A percentile compares a stretch with the other conserved stretches of the same genome.
Conservation (phyloP, 1,140 invertebrate species). For the Agrypnia vestita region DNA sequence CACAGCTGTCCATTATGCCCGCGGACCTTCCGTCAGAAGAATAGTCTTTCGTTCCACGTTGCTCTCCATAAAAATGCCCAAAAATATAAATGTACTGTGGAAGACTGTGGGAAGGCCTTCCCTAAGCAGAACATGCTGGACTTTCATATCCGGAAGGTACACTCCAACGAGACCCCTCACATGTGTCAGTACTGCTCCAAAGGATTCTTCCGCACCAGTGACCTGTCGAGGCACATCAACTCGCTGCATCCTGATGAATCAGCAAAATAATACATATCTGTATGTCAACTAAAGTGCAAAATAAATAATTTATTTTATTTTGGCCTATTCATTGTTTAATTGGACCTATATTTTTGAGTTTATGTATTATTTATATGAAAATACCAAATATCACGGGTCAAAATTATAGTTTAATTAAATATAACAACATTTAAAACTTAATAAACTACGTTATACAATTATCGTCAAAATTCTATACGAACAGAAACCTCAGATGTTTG, state of each 20-base stretch:
- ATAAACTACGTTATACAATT: too few species aligned
- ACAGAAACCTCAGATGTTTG: too few species aligned
- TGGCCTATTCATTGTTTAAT: too few species aligned
- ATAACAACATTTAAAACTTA: too few species aligned
- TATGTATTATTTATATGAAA: too few species aligned
- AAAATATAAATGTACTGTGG: conserved; percentile 49
- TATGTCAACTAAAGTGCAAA: too few species aligned
- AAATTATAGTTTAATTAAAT: too few species aligned
- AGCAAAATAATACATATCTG: too few species aligned
- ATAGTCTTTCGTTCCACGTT: conserved; percentile 42
- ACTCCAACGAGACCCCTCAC: conserved; percentile 51
- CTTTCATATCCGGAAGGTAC: conserved; percentile 55
- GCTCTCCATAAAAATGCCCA: conserved; percentile 38
- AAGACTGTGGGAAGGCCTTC: conserved; percentile 49
- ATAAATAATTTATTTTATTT: too few species aligned
- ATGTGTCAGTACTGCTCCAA: conserved; percentile 55
- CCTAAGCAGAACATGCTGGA: conserved; percentile 53
- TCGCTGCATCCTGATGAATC: conserved; percentile 47
- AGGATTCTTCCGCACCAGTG: conserved; percentile 56
- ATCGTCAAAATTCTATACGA: too few species aligned
- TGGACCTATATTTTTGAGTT: too few species aligned
- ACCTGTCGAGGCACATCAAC: conserved; percentile 55
- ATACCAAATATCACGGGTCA: too few species aligned
- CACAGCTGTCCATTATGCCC: conserved; percentile 60
- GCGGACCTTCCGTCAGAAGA: conserved; percentile 38